Evolutionary conservation across 2,888 invertebrate species (phyloP).

Genomic region (Therioaphis trifolii): DNA sequence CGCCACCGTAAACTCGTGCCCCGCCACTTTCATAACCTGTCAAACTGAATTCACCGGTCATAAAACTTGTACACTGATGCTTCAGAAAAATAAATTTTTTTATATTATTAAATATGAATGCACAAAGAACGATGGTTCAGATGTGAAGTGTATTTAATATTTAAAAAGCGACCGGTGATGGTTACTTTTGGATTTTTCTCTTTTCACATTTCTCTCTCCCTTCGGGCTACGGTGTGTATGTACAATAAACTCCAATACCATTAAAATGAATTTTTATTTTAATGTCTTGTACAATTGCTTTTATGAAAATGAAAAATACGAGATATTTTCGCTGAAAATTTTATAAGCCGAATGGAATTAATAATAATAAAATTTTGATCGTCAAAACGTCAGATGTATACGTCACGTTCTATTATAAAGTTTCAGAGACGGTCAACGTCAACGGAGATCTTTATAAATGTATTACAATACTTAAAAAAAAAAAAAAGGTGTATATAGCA

Average conservation of each 20-base stretch:
- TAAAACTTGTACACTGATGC: slow-evolving; percentile 52
- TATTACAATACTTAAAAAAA: too few relatives aligned
- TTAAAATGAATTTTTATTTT: slow-evolving; percentile 37
- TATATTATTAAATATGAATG: slow-evolving; percentile 56
- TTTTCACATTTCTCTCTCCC: background rate
- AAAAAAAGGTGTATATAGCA: too few relatives aligned
- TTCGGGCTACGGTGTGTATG: background rate
- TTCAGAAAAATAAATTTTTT: slow-evolving; percentile 35
- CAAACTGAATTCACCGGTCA: slow-evolving; percentile 55
- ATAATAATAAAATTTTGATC: slow-evolving; percentile 5
- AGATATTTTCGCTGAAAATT: background rate
- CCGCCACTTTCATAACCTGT: slow-evolving; percentile 55
- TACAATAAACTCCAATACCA: slow-evolving; percentile 8
- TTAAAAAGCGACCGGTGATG: slow-evolving; percentile 47
- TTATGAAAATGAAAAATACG: slow-evolving; percentile 48
- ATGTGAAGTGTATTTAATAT: slow-evolving; percentile 59
- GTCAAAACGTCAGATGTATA: background rate
- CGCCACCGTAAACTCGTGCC: background rate
- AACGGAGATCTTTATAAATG: background rate
- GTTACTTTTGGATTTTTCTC: slow-evolving; percentile 43
- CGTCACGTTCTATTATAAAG: background rate
- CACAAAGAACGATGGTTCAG: slow-evolving; percentile 23
- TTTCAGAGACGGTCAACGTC: background rate
- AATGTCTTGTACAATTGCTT: slow-evolving; percentile 39
- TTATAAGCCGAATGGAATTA: background rate